phyloP scores from a whole-genome alignment of 1,140 invertebrate genomes.

The Brachionus asplanchnoidis region DNA sequence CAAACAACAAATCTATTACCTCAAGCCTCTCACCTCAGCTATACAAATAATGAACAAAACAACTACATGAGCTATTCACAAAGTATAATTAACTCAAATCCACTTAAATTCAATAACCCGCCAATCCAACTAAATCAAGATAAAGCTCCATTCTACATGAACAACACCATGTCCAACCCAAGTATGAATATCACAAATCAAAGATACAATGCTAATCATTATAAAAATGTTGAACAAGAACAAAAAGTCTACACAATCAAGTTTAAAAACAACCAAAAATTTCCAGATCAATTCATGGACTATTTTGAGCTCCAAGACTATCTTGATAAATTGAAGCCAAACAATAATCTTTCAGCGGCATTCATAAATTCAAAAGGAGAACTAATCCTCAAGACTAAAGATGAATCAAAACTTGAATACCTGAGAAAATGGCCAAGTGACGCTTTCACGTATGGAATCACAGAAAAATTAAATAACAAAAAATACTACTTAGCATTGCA shows the following conservation, averaged over 20 bases:
- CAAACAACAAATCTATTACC: no score
- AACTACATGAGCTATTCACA: no score
- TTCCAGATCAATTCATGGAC: background rate
- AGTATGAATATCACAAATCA: background rate
- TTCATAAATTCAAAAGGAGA: background rate
- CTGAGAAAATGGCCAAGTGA: background rate
- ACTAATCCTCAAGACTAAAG: background rate
- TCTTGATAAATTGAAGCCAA: background rate
- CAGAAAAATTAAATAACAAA: background rate
- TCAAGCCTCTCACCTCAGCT: no score
- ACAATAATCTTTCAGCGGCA: background rate
- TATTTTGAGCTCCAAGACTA: background rate
- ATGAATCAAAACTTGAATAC: background rate
- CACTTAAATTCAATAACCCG: background rate
- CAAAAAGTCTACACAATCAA: background rate
- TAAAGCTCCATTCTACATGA: background rate
- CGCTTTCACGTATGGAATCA: background rate
- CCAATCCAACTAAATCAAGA: background rate
- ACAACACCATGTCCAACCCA: background rate
- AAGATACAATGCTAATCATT: background rate
- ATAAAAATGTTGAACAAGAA: background rate
- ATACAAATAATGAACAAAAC: no score
- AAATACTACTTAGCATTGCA: background rate
- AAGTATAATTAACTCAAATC: no score
- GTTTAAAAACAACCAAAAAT: background rate